Conservation (phyloP, 2,113 vertebrate species). For the Hemibagrus wyckioides region DNA sequence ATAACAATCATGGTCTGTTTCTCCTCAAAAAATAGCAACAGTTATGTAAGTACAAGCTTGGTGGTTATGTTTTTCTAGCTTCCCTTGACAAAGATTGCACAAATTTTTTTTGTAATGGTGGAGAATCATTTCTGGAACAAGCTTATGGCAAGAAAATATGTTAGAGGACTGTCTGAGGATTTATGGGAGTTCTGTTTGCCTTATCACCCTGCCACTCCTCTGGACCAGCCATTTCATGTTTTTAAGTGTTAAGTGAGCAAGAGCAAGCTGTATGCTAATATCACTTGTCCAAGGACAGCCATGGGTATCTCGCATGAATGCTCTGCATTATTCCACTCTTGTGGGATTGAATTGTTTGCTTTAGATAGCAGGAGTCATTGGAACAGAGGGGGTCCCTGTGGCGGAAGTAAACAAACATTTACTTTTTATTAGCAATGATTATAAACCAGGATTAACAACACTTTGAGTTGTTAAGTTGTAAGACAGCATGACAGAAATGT, state of each 20-base stretch:
- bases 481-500: background rate
- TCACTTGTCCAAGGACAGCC: constrained; percentile 4
- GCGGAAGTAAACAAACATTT: background rate
- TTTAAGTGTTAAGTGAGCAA: constrained; percentile 38
- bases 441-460: background rate
- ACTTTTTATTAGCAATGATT: background rate
- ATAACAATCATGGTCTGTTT: constrained; percentile 60
- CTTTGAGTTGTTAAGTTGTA: background rate
- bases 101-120: background rate
- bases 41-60: constrained; percentile 24
- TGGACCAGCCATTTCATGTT: constrained; percentile 30
- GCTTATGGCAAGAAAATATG: background rate
- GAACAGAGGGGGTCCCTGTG: background rate
- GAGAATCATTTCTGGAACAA: background rate
- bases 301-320: constrained; percentile 4
- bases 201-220: constrained; percentile 35
- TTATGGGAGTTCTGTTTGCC: background rate
- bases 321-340: background rate
- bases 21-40: constrained; percentile 50
- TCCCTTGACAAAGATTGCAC: background rate
- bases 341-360: constrained; percentile 19
- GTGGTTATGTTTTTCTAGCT: background rate
- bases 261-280: constrained; percentile 22
- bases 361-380: constrained; percentile 13
- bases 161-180: background rate